Evolutionary conservation across 2,113 vertebrate genomes (phyloP).

Genomic region (Pycnonotus jocosus): DNA sequence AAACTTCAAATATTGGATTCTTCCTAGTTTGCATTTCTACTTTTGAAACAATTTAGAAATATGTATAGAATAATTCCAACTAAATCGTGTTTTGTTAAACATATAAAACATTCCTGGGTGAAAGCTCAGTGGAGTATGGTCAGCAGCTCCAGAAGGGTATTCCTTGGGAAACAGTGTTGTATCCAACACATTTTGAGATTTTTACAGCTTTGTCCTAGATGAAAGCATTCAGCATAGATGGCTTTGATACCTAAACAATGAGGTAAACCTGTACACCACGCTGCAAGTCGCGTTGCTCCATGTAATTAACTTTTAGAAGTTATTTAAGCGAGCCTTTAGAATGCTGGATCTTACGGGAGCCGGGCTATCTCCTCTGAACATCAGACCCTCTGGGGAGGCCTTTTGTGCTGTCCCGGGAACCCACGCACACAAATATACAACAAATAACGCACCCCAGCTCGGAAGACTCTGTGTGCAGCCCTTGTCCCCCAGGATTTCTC

Average conservation of each 20-base stretch:
- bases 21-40: not conserved
- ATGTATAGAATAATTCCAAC: not conserved
- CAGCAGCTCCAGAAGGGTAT: not conserved
- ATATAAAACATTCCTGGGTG: not conserved
- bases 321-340: not conserved
- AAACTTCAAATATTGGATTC: not conserved
- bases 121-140: not conserved
- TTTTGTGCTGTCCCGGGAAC: not conserved
- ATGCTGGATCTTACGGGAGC: not conserved
- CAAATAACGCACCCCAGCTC: not conserved
- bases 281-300: not conserved
- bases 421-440: accelerated
- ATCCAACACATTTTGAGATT: not conserved
- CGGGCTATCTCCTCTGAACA: not conserved
- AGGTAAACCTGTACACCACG: not conserved
- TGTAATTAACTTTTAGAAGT: not conserved
- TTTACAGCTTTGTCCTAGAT: not conserved
- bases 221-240: not conserved
- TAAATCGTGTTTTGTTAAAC: not conserved
- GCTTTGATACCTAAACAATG: not conserved
- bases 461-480: not conserved
- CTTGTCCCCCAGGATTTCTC: accelerated
- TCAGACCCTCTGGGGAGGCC: not conserved
- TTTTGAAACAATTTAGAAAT: not conserved
- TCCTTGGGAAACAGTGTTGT: not conserved